These are phyloP conservation scores for Melanogrammus aeglefinus DNA, from an alignment of 2,797 vertebrate species.

Conservation along the genomic window DNA sequence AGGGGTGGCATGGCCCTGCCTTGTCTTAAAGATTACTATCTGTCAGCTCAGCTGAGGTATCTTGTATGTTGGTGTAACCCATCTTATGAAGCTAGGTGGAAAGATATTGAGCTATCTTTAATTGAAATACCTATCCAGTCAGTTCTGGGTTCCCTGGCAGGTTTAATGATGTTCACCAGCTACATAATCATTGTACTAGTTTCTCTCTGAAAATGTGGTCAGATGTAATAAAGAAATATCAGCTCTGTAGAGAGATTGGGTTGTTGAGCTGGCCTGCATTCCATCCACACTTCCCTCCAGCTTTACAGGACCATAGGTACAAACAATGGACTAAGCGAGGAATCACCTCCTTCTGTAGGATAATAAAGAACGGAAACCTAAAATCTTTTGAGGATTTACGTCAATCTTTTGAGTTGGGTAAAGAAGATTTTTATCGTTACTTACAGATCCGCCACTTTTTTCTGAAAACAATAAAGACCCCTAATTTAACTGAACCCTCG, in stretches of 20 bases:
- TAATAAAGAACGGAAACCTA: neutral
- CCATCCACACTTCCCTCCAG: neutral
- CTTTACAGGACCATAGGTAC: neutral
- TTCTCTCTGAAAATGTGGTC: neutral
- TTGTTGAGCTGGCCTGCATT: conserved; percentile 4
- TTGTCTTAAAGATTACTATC: neutral
- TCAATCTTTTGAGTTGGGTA: neutral
- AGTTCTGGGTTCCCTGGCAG: neutral
- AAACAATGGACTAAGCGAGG: neutral
- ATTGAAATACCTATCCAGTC: conserved; percentile 3
- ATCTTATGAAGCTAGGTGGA: neutral
- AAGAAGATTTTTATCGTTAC: no score
- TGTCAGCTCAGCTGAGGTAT: neutral
- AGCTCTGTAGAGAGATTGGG: neutral
- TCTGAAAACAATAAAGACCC: no score
- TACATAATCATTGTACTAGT: neutral
- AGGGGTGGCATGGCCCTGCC: neutral
- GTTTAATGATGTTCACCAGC: neutral
- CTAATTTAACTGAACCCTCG: neutral
- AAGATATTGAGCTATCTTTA: conserved; percentile 2
- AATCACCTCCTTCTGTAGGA: neutral
- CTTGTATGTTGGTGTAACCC: conserved; percentile 1
- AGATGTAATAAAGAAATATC: neutral
- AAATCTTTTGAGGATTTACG: neutral
- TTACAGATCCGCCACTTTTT: no score